These are phyloP conservation scores for Haliclystus octoradiatus DNA, from an alignment of 30 jellyfish, hydroid and myxozoan species.

Conservation along the genomic window DNA sequence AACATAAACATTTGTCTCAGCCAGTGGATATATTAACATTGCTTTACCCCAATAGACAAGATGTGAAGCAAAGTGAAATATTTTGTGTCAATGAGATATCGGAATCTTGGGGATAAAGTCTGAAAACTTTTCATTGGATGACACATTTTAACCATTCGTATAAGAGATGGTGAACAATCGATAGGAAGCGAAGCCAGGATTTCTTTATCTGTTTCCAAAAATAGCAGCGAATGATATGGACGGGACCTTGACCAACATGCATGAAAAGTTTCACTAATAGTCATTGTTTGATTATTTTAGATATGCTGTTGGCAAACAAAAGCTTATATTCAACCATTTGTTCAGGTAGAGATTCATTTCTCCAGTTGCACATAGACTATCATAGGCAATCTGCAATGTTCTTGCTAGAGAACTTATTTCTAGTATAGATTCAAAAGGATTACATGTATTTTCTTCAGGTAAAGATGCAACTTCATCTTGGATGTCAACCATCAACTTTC, in stretches of 20 bases:
- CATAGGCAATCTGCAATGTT: constrained; percentile 39
- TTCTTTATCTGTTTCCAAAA: constrained; percentile 56
- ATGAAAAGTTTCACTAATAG: constrained; percentile 38
- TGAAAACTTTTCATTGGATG: constrained; percentile 66
- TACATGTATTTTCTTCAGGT: constrained; percentile 65
- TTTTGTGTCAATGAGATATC: constrained; percentile 79
- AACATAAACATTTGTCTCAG: constrained; percentile 82
- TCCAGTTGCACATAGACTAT: constrained; percentile 60
- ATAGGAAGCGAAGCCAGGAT: constrained; percentile 45
- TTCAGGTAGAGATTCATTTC: constrained; percentile 39
- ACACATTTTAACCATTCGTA: constrained; percentile 58
- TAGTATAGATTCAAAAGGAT: constrained; percentile 49
- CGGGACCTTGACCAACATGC: constrained; percentile 36
- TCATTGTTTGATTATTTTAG: constrained; percentile 49
- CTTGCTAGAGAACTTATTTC: constrained; percentile 70
- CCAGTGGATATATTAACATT: constrained; percentile 76
- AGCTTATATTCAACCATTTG: constrained; percentile 69
- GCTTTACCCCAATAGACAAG: constrained; percentile 92
- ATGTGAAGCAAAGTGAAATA: constrained; percentile 79
- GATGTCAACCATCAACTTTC: constrained; percentile 64
- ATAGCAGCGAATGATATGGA: constrained; percentile 75
- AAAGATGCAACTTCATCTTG: constrained; percentile 60
- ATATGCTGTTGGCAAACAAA: constrained; percentile 69
- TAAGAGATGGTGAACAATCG: constrained; percentile 82
- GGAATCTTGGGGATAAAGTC: constrained; percentile 79